Base-by-base conservation (phyloP, 2,797 vertebrate species). In the Spea hammondii region DNA sequence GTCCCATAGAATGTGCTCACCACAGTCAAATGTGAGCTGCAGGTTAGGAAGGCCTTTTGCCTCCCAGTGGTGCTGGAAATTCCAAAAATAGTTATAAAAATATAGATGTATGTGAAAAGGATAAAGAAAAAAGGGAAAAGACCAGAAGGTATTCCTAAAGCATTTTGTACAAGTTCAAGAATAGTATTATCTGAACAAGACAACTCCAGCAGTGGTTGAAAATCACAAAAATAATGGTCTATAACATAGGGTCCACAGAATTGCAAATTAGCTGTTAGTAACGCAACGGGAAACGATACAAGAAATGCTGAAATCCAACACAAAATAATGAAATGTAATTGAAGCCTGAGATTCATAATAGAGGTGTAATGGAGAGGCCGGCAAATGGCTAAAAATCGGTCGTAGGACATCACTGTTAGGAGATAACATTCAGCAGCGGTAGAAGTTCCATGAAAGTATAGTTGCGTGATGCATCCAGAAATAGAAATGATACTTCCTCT, bases 371-470 rank as follows among this genome's bases (percentile, higher is more conserved):
- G 70, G 5, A 79, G 44, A 1, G 77, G 77, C 3, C 68, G 9
- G 65, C 70, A 73, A 17, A 79, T 73, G 46, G 77, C 69, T 49
- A 70, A 45, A 44, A 48, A 69, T 8, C 68, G 48, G 32, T 71
- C 77, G 67, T 72, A 79, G 9, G 77, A 79, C 77, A 79, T 79
- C 65, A 73, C 47, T 12, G 70, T 73, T 5, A 79, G 77, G 45
- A 79, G 70, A 44, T 73, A 50, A 51, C 77, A 78, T 17, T 78
- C 77, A 5, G 6, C 53, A n/a, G 17, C 32, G 8, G 62, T 60
- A 32, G 54, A 55, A 14, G 11, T 12, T 14, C 17, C 59, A 65
- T 71, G 65, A 10, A 72, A 55, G 70, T 72, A 78, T 8, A 70
- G 17, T 12, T 76, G 74, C 13, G 48, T 49, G 4, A 76, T 12